These are phyloP conservation scores for Tetrao urogallus DNA, from an alignment of 2,113 vertebrate genomes.

Conservation along the genomic window DNA sequence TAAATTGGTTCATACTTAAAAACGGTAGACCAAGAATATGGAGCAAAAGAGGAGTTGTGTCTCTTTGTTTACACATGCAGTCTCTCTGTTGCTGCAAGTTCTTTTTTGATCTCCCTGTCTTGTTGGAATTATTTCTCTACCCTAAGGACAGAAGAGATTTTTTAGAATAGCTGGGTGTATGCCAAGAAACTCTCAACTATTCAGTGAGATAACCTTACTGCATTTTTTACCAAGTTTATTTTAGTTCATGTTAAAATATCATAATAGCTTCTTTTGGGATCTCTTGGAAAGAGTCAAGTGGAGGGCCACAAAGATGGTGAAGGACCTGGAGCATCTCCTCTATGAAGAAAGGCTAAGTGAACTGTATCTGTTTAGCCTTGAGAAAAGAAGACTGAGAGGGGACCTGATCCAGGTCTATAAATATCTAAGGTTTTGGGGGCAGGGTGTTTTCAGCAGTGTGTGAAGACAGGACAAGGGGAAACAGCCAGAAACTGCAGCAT, in stretches of 20 bases:
- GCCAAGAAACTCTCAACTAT: not conserved
- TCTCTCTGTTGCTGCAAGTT: not conserved
- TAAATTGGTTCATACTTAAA: not conserved
- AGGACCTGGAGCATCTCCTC: too few species aligned
- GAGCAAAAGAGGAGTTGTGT: not conserved
- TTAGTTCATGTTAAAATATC: not conserved
- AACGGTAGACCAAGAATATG: not conserved
- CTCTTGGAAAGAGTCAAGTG: too few species aligned
- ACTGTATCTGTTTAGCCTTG: too few species aligned
- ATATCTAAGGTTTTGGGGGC: too few species aligned
- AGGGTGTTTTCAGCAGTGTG: too few species aligned
- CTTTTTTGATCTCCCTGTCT: not conserved
- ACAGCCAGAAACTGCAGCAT: too few species aligned
- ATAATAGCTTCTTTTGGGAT: not conserved
- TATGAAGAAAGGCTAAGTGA: too few species aligned
- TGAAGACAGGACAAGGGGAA: too few species aligned
- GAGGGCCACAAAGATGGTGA: too few species aligned
- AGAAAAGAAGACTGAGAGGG: too few species aligned
- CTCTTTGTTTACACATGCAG: not conserved
- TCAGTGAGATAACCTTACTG: not conserved
- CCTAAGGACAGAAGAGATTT: not conserved
- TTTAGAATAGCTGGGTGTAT: not conserved
- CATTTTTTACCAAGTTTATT: not conserved
- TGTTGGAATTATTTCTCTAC: conserved; percentile 18
- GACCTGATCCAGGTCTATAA: too few species aligned